These are phyloP conservation scores for Marcusenius ussheri DNA, from an alignment of 2,113 vertebrate genomes.

Conservation along the genomic window DNA sequence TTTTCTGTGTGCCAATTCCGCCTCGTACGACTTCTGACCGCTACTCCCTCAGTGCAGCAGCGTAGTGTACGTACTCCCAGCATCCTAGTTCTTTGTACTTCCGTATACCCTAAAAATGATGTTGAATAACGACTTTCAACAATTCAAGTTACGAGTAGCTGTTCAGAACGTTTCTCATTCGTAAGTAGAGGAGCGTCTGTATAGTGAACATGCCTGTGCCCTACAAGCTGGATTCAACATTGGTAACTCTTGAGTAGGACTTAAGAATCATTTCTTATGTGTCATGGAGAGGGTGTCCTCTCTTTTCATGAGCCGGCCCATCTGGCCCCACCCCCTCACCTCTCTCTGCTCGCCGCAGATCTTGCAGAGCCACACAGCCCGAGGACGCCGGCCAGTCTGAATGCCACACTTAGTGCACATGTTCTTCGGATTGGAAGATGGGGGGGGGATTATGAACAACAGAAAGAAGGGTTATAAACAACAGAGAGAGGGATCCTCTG, in stretches of 20 bases:
- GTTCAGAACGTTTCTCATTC: too few relatives aligned
- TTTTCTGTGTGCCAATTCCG: too few relatives aligned
- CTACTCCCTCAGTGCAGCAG: too few relatives aligned
- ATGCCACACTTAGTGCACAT: constrained; percentile 91
- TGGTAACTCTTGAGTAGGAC: not conserved
- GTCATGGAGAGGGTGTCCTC: not conserved
- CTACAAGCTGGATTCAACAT: not conserved
- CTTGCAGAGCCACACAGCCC: constrained; percentile 90
- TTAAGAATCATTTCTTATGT: not conserved
- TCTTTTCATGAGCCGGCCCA: not conserved
- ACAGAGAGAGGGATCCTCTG: not conserved
- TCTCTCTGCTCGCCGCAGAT: constrained; percentile 95
- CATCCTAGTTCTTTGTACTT: too few relatives aligned
- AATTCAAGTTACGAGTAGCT: too few relatives aligned
- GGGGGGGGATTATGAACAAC: not conserved
- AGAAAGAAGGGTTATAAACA: not conserved
- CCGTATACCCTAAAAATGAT: too few relatives aligned
- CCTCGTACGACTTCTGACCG: too few relatives aligned
- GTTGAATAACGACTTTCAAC: too few relatives aligned
- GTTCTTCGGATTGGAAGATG: constrained; percentile 55
- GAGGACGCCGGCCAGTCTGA: constrained; percentile 74
- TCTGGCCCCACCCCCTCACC: constrained; percentile 56
- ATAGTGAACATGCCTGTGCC: not conserved
- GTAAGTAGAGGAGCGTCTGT: too few relatives aligned
- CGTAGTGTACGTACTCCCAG: too few relatives aligned